Evolutionary conservation across 2,888 invertebrate genomes (phyloP), one percentile per base, ranked within the genome.

Genomic region (Laspeyria flexula): DNA sequence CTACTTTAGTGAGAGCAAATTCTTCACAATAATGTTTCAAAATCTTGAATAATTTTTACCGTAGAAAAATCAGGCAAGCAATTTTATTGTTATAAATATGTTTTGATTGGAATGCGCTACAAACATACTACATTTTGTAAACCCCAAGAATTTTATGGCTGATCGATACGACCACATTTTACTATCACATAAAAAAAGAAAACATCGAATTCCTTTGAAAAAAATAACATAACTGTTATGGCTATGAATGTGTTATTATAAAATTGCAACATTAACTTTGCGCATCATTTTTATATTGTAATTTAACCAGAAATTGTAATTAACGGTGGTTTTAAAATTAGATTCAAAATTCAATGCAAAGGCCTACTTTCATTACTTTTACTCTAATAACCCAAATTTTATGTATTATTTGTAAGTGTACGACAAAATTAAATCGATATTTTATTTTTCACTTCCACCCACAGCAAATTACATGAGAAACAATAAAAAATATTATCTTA

Each of bases 361-460:
- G 43, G 18, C 51, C 55, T 52, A 58, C 57, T 58, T 60, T 59
- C 61, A 25, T 51, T 30, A 38, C 49, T 54, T 61, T 59, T 50
- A 66, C 50, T 52, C 51, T 42, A 57, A 40, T 57, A 51, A 63
- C 53, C 62, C 43, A 37, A 60, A 63, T 60, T 42, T 33, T 18
- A 1, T 18, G 34, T 12, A 18, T 33, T 34, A 45, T 50, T 45
- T 46, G 34, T 48, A 43, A 50, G 49, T 50, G 47, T 46, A 44
- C 41, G n/a, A 18, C 33, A 31, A 44, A 43, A 48, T 50, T 30
- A 9, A 39, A 37, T 57, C 35, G 27, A 44, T 58, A 31, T 49
- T 66, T 60, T 50, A 52, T 51, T 58, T 53, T 39, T 29, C 37
- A 53, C 53, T 55, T 61, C 58, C 58, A 41, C 29, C 7, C 30